Evolutionary conservation across 2,797 vertebrate species (phyloP), one percentile per base, ranked within the genome.

Genomic region (Argyrosomus regius): DNA sequence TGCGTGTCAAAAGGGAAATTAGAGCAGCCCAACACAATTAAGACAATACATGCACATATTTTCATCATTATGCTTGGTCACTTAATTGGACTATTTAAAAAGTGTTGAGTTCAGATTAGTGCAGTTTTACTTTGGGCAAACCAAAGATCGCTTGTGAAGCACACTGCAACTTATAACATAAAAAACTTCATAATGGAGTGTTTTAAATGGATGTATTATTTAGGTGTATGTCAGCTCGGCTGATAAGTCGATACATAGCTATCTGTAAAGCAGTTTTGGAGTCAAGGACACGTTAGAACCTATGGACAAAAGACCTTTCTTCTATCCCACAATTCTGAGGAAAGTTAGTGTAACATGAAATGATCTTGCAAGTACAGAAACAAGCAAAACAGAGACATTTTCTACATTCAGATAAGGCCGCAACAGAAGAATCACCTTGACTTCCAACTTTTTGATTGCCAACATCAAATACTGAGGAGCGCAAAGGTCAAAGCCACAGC

Each of bases 391-490:
- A 54, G 24, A 52, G 24, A 28, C 3, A 4, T 67, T 59, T 75
- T 61, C 43, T 62, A 73, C 66, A 86, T 92, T 86, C 79, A 82
- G 69, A 85, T 74, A 72, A 89, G 68, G 71, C 46, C 4, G 28
- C 58, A 50, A 31, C 63, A 61, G 63, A 70, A 67, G 72, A 69
- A 84, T 75, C 72, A 76, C 84, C 80, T 87, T 80, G 72, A 83
- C 87, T 83, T 84, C 77, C 66, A 78, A 79, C 75, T 79, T 86
- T 90, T 80, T 87, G 81, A 91, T 85, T 84, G 83, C 69, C 54
- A 72, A 63, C 80, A 45, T 86, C 72, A 78, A 83, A 77, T 31
- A 78, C 57, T 3, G 65, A 56, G 77, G 73, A 83, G 81, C 43
- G 9, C 65, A 88, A 78, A 87, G 87, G 88, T 86, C 88, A 89